Evolutionary conservation across 1,140 invertebrate genomes (phyloP).

Genomic region (Heliothis virescens): DNA sequence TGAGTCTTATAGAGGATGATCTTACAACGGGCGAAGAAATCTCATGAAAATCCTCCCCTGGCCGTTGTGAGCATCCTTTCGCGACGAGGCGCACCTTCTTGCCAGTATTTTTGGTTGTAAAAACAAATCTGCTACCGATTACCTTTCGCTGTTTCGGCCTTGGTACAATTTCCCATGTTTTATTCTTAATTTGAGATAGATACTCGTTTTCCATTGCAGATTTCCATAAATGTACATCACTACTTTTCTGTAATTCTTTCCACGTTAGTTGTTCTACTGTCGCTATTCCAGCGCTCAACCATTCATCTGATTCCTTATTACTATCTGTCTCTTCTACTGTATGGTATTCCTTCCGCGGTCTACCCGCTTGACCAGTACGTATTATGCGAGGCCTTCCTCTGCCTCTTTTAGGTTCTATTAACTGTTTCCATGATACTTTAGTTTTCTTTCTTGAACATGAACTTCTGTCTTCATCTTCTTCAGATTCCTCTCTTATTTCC

Average conservation of each 20-base stretch:
- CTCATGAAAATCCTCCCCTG: too few relatives aligned
- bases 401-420: conserved; percentile 27
- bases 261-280: too few relatives aligned
- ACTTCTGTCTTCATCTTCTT: conserved; percentile 34
- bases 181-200: conserved; percentile 56
- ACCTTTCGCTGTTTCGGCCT: conserved; percentile 54
- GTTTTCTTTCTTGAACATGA: conserved; percentile 7
- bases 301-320: conserved; percentile 42
- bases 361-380: conserved; percentile 45
- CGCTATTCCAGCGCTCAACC: too few relatives aligned
- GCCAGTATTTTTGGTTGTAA: too few relatives aligned
- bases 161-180: conserved; percentile 54
- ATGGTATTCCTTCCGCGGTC: conserved; percentile 46
- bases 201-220: conserved; percentile 56
- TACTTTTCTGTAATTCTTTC: too few relatives aligned
- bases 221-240: too few relatives aligned
- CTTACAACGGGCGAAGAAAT: too few relatives aligned
- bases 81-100: too few relatives aligned
- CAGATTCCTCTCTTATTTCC: conserved; percentile 50
- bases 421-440: conserved; percentile 22
- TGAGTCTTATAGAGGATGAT: too few relatives aligned
- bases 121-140: conserved; percentile 54
- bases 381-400: conserved; percentile 49
- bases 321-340: conserved; percentile 9
- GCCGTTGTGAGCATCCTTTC: too few relatives aligned